Evolutionary conservation across 2,113 vertebrate genomes (phyloP).

Genomic region (Pagrus major): DNA sequence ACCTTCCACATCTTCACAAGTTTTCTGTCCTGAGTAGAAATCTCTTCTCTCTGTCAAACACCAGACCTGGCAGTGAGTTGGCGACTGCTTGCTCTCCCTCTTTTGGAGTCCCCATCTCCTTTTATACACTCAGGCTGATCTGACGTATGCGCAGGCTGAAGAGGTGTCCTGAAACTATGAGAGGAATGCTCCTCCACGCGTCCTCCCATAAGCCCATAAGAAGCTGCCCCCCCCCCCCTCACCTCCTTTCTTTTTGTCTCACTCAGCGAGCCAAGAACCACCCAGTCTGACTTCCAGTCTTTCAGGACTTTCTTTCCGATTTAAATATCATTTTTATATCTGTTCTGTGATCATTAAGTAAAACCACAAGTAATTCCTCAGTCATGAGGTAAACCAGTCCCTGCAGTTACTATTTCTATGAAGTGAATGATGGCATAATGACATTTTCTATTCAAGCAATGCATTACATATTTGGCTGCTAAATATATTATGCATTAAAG

Average conservation of each 20-base stretch:
- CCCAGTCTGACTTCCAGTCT: conserved; percentile 78
- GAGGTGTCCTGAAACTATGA: conserved; percentile 90
- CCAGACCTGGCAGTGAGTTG: conserved; percentile 33
- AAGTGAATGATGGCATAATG: too few relatives aligned
- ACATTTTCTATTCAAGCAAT: not conserved
- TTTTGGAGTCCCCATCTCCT: conserved; percentile 47
- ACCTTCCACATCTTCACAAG: conserved; percentile 72
- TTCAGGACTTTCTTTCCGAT: conserved; percentile 2
- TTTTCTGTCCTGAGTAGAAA: conserved; percentile 18
- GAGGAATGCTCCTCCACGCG: conserved; percentile 89
- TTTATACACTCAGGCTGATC: conserved; percentile 76
- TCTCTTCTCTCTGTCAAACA: not conserved
- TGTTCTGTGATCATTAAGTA: conserved; percentile 9
- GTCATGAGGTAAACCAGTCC: not conserved
- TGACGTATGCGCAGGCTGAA: conserved; percentile 85
- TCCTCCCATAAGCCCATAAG: conserved; percentile 80
- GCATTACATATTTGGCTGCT: not conserved
- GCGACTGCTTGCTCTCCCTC: conserved; percentile 40
- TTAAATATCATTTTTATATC: conserved; percentile 28
- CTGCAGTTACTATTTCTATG: not conserved
- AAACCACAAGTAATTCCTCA: not conserved
- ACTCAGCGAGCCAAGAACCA: conserved; percentile 81
- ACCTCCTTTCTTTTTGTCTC: not conserved
- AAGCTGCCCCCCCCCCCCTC: conserved; percentile 2
- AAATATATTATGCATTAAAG: not conserved